A percentile compares a stretch with the other conserved stretches of the same genome.
phyloP scores from a whole-genome alignment of 1,140 invertebrate genomes.

The Apis dorsata region DNA sequence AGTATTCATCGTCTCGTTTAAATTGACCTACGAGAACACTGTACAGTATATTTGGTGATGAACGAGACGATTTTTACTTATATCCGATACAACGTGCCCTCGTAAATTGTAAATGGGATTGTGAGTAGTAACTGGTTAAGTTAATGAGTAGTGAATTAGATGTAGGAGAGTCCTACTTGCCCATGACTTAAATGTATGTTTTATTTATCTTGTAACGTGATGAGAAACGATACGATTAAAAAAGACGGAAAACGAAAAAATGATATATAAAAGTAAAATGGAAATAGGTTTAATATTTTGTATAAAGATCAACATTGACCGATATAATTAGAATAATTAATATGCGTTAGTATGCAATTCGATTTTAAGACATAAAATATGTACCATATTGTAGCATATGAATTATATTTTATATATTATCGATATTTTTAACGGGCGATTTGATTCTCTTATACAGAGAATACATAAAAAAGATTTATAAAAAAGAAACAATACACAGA shows the following conservation, averaged over 20 bases:
- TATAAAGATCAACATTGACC: not conserved
- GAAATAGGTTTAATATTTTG: slow-evolving; percentile 1
- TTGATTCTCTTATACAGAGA: not conserved
- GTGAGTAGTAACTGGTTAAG: slow-evolving; percentile 70
- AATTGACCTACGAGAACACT: not conserved
- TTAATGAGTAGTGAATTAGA: slow-evolving; percentile 72
- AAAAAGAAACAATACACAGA: not conserved
- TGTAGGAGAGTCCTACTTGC: slow-evolving; percentile 77
- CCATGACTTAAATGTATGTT: slow-evolving; percentile 75
- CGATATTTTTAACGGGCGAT: not conserved
- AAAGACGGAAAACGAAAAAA: not conserved
- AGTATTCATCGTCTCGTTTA: slow-evolving; percentile 16
- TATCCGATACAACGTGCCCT: slow-evolving; percentile 2
- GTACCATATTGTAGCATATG: slow-evolving; percentile 40
- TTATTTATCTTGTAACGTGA: slow-evolving; percentile 67
- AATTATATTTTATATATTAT: slow-evolving; percentile 37
- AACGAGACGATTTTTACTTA: slow-evolving; percentile 23
- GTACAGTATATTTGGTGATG: not conserved
- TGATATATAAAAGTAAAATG: not conserved
- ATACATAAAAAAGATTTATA: not conserved
- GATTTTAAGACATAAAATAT: slow-evolving; percentile 2
- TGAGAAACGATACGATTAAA: not conserved
- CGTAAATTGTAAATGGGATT: slow-evolving; percentile 40
- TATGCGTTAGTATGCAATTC: not conserved
- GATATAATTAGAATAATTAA: not conserved